Percentiles rank a stretch among this genome's conserved stretches.
These are phyloP conservation scores for Siniperca chuatsi DNA, from an alignment of 2,113 vertebrate species.

Conservation along the genomic window DNA sequence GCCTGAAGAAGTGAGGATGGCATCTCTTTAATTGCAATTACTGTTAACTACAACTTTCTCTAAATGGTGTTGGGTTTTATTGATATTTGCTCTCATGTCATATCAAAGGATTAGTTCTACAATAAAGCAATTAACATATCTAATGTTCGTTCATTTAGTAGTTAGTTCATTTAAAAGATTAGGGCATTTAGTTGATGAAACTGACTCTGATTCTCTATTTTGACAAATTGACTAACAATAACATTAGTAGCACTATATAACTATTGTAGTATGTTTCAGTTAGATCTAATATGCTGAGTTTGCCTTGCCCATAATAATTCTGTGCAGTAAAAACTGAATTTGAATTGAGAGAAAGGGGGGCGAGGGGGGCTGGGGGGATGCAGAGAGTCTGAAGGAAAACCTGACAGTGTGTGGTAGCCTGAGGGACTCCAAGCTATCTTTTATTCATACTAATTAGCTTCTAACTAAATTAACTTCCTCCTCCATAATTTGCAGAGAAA, in stretches of 20 bases:
- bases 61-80: background rate
- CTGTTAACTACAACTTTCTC: constrained; percentile 14
- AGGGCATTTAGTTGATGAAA: background rate
- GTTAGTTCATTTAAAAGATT: constrained; percentile 7
- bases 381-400: constrained; percentile 56
- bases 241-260: background rate
- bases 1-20: background rate
- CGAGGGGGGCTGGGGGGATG: background rate
- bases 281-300: constrained; percentile 27
- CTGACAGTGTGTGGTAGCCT: constrained; percentile 71
- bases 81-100: constrained; percentile 11
- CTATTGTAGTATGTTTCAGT: background rate
- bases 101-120: constrained; percentile 17
- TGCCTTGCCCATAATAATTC: constrained; percentile 30
- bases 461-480: constrained; percentile 79
- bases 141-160: background rate
- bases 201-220: background rate
- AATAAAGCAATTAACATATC: background rate
- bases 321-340: constrained; percentile 51
- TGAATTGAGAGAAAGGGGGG: constrained; percentile 33
- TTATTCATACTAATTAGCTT: constrained; percentile 82
- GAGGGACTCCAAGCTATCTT: constrained; percentile 75
- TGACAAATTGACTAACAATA: constrained; percentile 6
- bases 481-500: constrained; percentile 74
- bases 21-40: constrained; percentile 4